These are phyloP conservation scores for Alentia gelatinosa DNA, from an alignment of 2,888 invertebrate species.

Conservation along the genomic window DNA sequence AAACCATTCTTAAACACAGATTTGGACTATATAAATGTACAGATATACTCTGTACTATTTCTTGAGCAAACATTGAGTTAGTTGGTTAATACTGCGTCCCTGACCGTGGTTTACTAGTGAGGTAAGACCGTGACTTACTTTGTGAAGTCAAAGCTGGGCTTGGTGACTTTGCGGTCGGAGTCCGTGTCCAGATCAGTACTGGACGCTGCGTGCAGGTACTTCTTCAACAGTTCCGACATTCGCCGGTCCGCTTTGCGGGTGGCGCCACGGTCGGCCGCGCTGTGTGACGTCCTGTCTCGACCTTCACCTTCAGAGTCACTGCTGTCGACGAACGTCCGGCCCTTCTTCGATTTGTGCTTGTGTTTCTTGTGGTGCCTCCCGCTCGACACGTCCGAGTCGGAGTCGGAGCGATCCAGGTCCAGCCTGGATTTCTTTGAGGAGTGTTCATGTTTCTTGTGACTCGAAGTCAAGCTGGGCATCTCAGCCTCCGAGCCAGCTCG, in stretches of 20 bases:
- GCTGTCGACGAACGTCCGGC: neutral
- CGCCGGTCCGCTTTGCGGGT: neutral
- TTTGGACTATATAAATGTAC: too few species aligned
- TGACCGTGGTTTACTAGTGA: too few species aligned
- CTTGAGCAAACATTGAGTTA: too few species aligned
- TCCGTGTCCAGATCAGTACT: conserved; percentile 15
- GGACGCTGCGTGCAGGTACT: conserved; percentile 21
- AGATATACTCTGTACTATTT: too few species aligned
- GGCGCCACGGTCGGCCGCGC: neutral
- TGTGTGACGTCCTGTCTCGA: neutral
- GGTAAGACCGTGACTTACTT: too few species aligned
- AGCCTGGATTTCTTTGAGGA: too few species aligned
- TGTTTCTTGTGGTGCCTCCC: neutral
- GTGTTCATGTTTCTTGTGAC: too few species aligned
- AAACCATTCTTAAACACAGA: too few species aligned
- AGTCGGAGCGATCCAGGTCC: too few species aligned
- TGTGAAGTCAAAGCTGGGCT: neutral
- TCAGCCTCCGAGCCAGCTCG: too few species aligned
- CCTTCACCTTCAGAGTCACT: neutral
- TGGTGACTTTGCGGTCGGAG: neutral
- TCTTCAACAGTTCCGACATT: neutral
- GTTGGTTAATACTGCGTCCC: too few species aligned
- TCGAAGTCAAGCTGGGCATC: too few species aligned
- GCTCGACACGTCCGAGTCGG: neutral
- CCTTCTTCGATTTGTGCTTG: conserved; percentile 7